A percentile compares a stretch with the other conserved stretches of the same genome.
Conservation (phyloP, 2,797 vertebrate species). For the Pangasius krempfi region DNA sequence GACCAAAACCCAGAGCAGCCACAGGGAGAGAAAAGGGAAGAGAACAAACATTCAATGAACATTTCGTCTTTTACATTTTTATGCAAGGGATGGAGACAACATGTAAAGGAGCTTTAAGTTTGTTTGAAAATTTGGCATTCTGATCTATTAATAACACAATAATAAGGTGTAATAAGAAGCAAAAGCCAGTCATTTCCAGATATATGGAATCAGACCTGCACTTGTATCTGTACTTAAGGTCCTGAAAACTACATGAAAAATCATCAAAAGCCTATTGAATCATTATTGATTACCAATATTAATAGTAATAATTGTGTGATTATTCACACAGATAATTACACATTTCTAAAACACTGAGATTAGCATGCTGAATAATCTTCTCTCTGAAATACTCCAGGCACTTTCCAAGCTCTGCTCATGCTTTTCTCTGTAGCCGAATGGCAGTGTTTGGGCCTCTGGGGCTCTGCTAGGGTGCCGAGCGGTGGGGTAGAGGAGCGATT, state of each 20-base stretch:
- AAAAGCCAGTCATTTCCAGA: background rate
- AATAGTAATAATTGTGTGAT: background rate
- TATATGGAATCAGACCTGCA: background rate
- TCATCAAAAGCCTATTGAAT: background rate
- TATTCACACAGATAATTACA: conserved; percentile 4
- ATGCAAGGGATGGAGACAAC: conserved; percentile 18
- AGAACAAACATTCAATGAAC: conserved; percentile 50
- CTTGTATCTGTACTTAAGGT: background rate
- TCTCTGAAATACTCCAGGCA: background rate
- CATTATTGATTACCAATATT: background rate
- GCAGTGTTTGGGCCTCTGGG: conserved; percentile 43
- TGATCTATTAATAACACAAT: background rate
- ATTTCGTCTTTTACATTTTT: conserved; percentile 30
- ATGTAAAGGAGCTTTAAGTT: background rate
- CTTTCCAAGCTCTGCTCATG: conserved; percentile 26
- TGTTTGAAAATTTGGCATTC: background rate
- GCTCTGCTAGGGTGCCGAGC: conserved; percentile 45
- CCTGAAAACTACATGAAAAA: background rate
- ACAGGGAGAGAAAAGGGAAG: conserved; percentile 44
- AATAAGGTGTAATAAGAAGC: background rate
- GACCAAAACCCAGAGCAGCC: conserved; percentile 53
- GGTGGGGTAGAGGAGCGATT: conserved; percentile 43
- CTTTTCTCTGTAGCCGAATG: conserved; percentile 35
- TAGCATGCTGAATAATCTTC: conserved; percentile 1
- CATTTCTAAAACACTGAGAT: background rate